These are phyloP conservation scores for Drosophila pseudotalamancana DNA, from an alignment of 2,888 invertebrate species.

Conservation along the genomic window DNA sequence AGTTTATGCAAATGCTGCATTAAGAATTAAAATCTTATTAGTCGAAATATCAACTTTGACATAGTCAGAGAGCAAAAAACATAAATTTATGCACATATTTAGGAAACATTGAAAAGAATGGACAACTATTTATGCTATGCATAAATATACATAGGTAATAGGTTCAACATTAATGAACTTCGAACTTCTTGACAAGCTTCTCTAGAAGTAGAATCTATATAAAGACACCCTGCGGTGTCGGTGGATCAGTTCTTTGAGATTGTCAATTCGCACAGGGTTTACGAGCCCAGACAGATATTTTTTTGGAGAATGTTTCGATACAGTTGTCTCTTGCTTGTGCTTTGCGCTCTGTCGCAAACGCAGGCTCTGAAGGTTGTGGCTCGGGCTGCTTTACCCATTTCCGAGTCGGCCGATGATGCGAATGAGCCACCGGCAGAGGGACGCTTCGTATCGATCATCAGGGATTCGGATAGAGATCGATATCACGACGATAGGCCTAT, in stretches of 20 bases:
- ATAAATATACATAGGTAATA: constrained; percentile 25
- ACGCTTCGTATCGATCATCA: constrained; percentile 29
- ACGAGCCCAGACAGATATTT: background rate
- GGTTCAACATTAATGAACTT: constrained; percentile 24
- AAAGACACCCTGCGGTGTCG: constrained; percentile 11
- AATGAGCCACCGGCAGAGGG: constrained; percentile 33
- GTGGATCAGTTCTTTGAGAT: constrained; percentile 25
- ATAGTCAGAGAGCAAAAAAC: constrained; percentile 1
- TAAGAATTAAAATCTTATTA: constrained; percentile 11
- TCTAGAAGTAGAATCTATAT: constrained; percentile 29
- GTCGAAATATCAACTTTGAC: constrained; percentile 39
- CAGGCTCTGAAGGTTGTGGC: constrained; percentile 5
- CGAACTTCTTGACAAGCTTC: constrained; percentile 3
- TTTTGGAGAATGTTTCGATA: constrained; percentile 25
- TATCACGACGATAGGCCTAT: constrained; percentile 27
- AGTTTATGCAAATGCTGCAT: constrained; percentile 14
- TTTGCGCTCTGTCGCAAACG: constrained; percentile 22
- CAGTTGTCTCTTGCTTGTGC: constrained; percentile 14
- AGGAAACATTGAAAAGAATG: constrained; percentile 5
- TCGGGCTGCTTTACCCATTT: constrained; percentile 2
- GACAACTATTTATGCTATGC: background rate
- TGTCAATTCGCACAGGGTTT: background rate
- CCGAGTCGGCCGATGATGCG: constrained; percentile 1
- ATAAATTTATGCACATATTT: constrained; percentile 38
- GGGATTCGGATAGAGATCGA: constrained; percentile 18